Evolutionary conservation across 2,113 vertebrate species (phyloP).

Genomic region (Phrynosoma blainvillii): DNA sequence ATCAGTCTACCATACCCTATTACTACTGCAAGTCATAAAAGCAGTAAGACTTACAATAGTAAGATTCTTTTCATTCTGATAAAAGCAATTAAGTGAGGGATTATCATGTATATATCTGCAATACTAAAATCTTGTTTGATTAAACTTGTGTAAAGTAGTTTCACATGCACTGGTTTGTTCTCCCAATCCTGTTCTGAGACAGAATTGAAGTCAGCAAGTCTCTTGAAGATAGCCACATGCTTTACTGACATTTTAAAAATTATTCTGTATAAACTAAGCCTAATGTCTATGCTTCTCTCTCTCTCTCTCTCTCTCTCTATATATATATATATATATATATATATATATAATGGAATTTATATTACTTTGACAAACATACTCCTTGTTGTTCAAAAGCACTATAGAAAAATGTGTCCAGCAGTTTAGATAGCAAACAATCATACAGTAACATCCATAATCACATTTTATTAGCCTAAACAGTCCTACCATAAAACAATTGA

Average conservation of each 20-base stretch:
- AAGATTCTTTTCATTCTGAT: background rate
- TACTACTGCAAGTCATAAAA: background rate
- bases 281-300: background rate
- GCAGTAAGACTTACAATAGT: background rate
- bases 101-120: background rate
- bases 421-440: background rate
- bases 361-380: too few species aligned
- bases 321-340: too few species aligned
- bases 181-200: background rate
- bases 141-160: background rate
- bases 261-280: background rate
- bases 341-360: too few species aligned
- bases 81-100: background rate
- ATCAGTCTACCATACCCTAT: background rate
- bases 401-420: background rate
- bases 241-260: background rate
- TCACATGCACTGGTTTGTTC: background rate
- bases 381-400: too few species aligned
- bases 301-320: too few species aligned
- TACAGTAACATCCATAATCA: too few species aligned
- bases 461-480: conserved; percentile 13
- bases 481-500: conserved; percentile 19
- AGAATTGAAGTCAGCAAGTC: background rate
- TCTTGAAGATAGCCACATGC: background rate
- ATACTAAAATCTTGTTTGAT: too few species aligned